Evolutionary conservation across 23 tunicate genomes (phyloP).

Genomic region (Oikopleura dioica): DNA sequence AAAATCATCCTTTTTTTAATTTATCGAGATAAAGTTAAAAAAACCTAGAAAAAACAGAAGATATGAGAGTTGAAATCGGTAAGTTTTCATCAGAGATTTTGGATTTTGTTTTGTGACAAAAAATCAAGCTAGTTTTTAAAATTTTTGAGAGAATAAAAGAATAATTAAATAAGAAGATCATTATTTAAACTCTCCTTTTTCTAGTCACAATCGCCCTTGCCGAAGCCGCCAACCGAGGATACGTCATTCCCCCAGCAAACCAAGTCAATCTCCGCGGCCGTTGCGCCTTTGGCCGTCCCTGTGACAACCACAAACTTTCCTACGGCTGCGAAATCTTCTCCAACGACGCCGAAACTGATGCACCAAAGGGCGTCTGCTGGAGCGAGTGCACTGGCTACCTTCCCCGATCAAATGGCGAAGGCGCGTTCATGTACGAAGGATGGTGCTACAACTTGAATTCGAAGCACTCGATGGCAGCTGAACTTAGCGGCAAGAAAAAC

Average conservation of each 20-base stretch:
- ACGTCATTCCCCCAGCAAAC: background rate
- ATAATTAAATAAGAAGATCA: no score
- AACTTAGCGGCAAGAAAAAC: background rate
- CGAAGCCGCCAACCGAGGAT: background rate
- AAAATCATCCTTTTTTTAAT: no score
- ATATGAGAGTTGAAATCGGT: no score
- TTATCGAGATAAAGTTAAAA: no score
- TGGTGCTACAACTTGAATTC: background rate
- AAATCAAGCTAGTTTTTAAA: no score
- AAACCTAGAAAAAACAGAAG: no score
- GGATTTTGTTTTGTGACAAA: no score
- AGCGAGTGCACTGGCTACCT: background rate
- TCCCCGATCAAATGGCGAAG: background rate
- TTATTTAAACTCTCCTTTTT: background rate
- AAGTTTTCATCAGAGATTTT: no score
- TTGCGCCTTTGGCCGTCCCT: background rate
- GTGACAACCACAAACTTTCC: background rate
- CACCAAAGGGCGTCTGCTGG: conserved; percentile 9
- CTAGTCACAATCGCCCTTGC: background rate
- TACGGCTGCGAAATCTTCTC: background rate
- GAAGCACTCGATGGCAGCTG: background rate
- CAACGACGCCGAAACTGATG: background rate
- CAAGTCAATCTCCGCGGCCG: background rate
- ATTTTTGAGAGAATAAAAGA: no score
- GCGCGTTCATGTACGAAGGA: conserved; percentile 5